Conservation (phyloP, 2,113 vertebrate species). For the Dromas ardeola region DNA sequence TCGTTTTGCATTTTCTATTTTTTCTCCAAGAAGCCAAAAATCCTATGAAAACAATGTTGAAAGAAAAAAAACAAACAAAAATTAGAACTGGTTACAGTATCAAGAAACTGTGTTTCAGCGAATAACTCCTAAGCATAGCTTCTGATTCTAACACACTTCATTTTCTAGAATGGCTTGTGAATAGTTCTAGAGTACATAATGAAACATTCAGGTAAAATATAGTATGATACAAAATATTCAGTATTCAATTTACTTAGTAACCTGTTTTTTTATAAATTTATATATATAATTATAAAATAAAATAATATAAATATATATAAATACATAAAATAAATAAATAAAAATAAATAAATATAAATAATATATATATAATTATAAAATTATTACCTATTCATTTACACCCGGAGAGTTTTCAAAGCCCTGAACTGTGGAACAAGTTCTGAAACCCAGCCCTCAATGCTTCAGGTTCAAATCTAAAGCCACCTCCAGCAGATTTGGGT, state of each 20-base stretch:
- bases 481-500: neutral
- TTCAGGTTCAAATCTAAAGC: neutral
- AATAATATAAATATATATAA: too few species aligned
- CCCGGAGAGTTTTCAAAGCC: neutral
- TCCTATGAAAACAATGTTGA: slow-evolving; percentile 58
- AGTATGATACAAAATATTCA: neutral
- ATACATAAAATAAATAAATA: too few species aligned
- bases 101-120: neutral
- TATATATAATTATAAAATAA: too few species aligned
- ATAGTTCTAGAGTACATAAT: neutral
- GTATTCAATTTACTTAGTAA: neutral
- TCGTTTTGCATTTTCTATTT: slow-evolving; percentile 85
- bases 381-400: neutral
- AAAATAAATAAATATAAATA: too few species aligned
- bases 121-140: neutral
- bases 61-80: neutral
- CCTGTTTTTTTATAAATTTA: neutral
- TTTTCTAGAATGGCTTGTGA: neutral
- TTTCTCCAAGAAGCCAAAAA: slow-evolving; percentile 64
- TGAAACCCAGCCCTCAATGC: neutral
- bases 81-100: slow-evolving; percentile 23
- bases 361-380: too few species aligned
- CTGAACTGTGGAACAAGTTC: neutral
- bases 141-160: neutral
- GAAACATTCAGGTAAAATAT: neutral